Percentiles rank a stretch among this genome's conserved stretches.
Conservation (phyloP, 2,113 vertebrate species). For the Salminus brasiliensis region DNA sequence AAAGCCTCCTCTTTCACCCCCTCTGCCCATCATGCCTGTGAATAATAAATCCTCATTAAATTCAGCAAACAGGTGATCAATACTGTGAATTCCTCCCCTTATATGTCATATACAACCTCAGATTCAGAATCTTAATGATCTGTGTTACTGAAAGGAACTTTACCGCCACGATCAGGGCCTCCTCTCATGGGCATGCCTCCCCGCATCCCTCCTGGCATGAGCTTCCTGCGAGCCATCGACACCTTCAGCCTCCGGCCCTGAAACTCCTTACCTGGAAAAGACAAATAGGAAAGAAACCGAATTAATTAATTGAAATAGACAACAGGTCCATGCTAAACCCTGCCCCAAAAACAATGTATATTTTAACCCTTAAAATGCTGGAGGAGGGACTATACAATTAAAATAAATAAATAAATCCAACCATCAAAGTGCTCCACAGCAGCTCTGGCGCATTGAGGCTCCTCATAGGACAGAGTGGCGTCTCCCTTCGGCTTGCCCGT, state of each 20-base stretch:
- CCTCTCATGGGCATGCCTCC: conserved; percentile 81
- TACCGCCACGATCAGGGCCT: conserved; percentile 85
- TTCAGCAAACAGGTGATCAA: background rate
- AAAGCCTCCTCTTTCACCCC: conserved; percentile 48
- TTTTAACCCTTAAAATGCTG: background rate
- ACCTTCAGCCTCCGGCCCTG: conserved; percentile 85
- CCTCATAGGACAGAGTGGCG: conserved; percentile 92
- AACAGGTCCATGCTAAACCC: no score
- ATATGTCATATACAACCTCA: no score
- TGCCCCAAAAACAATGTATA: no score
- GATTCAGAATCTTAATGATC: no score
- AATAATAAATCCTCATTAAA: background rate
- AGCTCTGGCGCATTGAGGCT: conserved; percentile 88
- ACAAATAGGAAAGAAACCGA: background rate
- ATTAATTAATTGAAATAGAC: no score
- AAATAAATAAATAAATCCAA: conserved; percentile 64
- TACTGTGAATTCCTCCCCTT: no score
- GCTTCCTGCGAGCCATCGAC: conserved; percentile 81
- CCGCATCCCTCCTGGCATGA: conserved; percentile 80
- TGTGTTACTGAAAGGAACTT: no score
- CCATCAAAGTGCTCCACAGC: conserved; percentile 95
- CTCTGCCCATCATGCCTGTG: conserved; percentile 60
- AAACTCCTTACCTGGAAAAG: conserved; percentile 82
- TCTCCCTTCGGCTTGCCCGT: conserved; percentile 94
- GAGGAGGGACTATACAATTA: no score